Evolutionary conservation across 1,140 invertebrate genomes (phyloP).

Genomic region (Drosophila baimaii): DNA sequence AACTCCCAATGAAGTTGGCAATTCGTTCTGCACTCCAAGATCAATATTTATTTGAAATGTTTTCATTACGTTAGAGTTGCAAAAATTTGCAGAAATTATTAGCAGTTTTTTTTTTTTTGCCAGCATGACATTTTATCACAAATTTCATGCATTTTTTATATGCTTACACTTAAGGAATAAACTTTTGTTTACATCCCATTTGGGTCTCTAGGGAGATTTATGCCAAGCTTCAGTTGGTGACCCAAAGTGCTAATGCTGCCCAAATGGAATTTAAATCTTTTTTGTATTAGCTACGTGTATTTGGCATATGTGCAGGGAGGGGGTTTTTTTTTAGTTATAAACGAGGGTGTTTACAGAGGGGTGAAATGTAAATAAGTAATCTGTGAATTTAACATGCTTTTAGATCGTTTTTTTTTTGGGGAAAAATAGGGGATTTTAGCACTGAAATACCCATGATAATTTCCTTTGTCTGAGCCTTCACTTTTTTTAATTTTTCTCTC

Average conservation of each 20-base stretch:
- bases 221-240: conserved; percentile 44
- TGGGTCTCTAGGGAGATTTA: conserved; percentile 47
- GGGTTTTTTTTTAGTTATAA: conserved; percentile 17
- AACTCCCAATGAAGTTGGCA: conserved; percentile 19
- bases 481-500: conserved; percentile 7
- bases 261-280: conserved; percentile 76
- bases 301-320: conserved; percentile 52
- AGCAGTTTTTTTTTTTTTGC: background rate
- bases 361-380: conserved; percentile 24
- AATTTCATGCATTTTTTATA: conserved; percentile 66
- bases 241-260: conserved; percentile 62
- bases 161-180: conserved; percentile 67
- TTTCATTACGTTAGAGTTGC: conserved; percentile 23
- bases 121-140: conserved; percentile 9
- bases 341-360: background rate
- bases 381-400: conserved; percentile 7
- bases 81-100: conserved; percentile 21
- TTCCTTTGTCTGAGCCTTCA: background rate
- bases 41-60: conserved; percentile 34
- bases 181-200: conserved; percentile 54
- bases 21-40: conserved; percentile 13
- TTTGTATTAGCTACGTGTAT: conserved; percentile 62
- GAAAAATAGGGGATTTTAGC: background rate
- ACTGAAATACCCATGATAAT: background rate
- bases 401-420: background rate